Evolutionary conservation across 2,113 vertebrate species (phyloP).

Genomic region (Rhizomys pruinosus): DNA sequence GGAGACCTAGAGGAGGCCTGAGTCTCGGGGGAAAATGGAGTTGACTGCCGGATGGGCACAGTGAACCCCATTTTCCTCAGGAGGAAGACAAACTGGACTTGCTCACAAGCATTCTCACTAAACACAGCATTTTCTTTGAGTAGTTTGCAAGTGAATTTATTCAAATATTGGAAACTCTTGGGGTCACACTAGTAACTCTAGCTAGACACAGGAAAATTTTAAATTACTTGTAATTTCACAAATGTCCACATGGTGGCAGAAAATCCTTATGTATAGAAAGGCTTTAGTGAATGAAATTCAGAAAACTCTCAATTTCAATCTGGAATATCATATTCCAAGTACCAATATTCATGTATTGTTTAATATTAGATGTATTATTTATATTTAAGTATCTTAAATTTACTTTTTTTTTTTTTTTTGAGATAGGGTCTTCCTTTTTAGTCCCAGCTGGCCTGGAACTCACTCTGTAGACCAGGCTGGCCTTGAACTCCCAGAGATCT

Average conservation of each 20-base stretch:
- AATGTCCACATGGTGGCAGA: conserved; percentile 85
- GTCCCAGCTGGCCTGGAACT: too few species aligned
- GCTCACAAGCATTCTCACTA: not conserved
- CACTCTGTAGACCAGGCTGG: too few species aligned
- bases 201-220: not conserved
- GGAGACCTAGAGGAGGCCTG: too few species aligned
- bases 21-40: not conserved
- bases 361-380: not conserved
- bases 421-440: too few species aligned
- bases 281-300: not conserved
- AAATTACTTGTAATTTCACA: conserved; percentile 73
- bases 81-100: not conserved
- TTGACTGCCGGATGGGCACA: not conserved
- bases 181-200: not conserved
- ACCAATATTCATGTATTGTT: conserved; percentile 12
- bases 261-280: conserved; percentile 72
- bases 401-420: too few species aligned
- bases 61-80: not conserved
- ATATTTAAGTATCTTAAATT: conserved; percentile 9
- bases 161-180: not conserved
- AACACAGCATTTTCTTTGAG: conserved; percentile 28
- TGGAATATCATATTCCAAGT: conserved; percentile 4
- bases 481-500: too few species aligned
- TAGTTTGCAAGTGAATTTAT: conserved; percentile 14
- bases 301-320: conserved; percentile 18